phyloP scores from a whole-genome alignment of 2,113 vertebrate species.

The Pelusios castaneus region DNA sequence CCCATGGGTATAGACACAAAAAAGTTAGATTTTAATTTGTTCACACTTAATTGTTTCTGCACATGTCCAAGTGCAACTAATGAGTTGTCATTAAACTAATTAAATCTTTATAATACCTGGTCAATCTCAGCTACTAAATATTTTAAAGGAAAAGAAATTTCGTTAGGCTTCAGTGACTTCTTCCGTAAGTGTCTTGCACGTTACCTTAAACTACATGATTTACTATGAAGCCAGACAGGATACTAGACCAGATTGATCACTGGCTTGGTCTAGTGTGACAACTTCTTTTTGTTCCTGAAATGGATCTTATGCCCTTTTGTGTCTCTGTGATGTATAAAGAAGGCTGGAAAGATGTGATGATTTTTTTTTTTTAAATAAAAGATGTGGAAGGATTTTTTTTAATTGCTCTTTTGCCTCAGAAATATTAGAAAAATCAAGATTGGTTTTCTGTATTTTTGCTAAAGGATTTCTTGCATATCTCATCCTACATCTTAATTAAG shows the following conservation, averaged over 20 bases:
- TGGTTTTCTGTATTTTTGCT: background rate
- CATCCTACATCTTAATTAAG: background rate
- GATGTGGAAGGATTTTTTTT: background rate
- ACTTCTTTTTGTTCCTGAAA: background rate
- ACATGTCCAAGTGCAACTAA: background rate
- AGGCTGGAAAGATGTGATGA: background rate
- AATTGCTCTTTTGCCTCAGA: background rate
- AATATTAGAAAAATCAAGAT: background rate
- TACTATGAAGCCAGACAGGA: background rate
- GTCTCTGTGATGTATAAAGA: background rate
- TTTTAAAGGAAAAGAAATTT: background rate
- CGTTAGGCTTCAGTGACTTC: background rate
- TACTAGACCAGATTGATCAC: background rate
- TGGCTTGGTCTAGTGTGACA: background rate
- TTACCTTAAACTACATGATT: background rate
- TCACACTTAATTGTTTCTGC: background rate
- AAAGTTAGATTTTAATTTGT: background rate
- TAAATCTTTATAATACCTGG: background rate
- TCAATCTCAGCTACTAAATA: background rate
- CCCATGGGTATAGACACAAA: background rate
- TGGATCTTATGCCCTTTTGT: background rate
- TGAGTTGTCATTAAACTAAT: background rate
- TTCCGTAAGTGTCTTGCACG: background rate
- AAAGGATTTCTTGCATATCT: background rate
- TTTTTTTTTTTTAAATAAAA: background rate